Evolutionary conservation across 2,888 invertebrate genomes (phyloP).

Genomic region (Eupsilia transversa): DNA sequence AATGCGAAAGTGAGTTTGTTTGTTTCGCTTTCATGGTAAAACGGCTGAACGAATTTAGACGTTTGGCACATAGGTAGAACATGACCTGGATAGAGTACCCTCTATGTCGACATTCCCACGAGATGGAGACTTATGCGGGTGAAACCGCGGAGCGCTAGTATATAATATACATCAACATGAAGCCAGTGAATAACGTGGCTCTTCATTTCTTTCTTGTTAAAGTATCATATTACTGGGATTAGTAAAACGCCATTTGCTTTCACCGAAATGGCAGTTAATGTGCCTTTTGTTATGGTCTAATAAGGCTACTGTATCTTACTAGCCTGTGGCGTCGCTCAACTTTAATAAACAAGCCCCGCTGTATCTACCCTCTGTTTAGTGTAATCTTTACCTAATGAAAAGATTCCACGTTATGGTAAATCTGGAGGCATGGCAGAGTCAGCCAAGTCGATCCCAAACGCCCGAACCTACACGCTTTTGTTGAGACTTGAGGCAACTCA

Average conservation of each 20-base stretch:
- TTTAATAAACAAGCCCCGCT: conserved; percentile 43
- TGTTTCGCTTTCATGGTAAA: too few relatives aligned
- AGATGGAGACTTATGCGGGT: too few relatives aligned
- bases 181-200: neutral
- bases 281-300: neutral
- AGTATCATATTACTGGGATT: neutral
- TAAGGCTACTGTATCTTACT: conserved; percentile 16
- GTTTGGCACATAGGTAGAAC: too few relatives aligned
- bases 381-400: conserved; percentile 36
- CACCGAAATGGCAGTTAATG: neutral
- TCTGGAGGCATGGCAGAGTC: conserved; percentile 2
- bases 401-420: conserved; percentile 28
- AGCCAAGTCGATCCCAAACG: neutral
- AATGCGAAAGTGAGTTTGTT: too few relatives aligned
- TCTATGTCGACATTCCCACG: too few relatives aligned
- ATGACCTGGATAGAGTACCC: too few relatives aligned
- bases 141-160: too few relatives aligned
- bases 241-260: neutral
- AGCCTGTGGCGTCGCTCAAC: conserved; percentile 2
- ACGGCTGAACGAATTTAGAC: too few relatives aligned
- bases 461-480: neutral
- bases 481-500: neutral
- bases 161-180: too few relatives aligned
- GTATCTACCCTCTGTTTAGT: conserved; percentile 21
- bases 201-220: neutral